Evolutionary conservation across 2,888 invertebrate species (phyloP).

Genomic region (Macrophya annulata): DNA sequence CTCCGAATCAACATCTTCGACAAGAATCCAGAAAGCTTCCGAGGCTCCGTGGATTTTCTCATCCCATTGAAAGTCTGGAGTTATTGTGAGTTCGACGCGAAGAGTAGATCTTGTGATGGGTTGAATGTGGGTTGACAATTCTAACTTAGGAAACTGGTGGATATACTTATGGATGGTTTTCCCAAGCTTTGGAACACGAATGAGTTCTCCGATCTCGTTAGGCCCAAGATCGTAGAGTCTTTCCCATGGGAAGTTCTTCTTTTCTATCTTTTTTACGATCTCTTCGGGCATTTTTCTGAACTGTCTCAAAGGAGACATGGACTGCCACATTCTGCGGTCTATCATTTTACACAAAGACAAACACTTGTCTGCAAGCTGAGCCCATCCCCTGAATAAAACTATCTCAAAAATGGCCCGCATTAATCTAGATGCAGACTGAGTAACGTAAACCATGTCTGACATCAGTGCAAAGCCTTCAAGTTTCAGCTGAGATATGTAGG

Average conservation of each 20-base stretch:
- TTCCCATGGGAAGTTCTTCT: constrained; percentile 97
- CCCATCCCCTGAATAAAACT: constrained; percentile 96
- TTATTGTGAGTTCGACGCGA: constrained; percentile 97
- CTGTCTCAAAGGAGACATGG: constrained; percentile 98
- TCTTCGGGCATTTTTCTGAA: constrained; percentile 99
- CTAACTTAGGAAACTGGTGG: constrained; percentile 98
- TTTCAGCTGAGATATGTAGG: constrained; percentile 98
- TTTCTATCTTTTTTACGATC: constrained; percentile 97
- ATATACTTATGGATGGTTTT: constrained; percentile 98
- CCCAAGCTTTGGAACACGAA: constrained; percentile 94
- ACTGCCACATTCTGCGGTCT: constrained; percentile 99
- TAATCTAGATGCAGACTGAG: constrained; percentile 97
- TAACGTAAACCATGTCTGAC: constrained; percentile 99
- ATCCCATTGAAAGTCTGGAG: constrained; percentile 99
- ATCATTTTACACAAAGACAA: constrained; percentile 99
- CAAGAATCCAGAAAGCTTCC: constrained; percentile 94
- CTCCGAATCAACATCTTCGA: constrained; percentile 94
- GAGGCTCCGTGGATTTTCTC: constrained; percentile 93
- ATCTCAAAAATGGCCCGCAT: constrained; percentile 99
- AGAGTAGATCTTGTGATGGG: constrained; percentile 97
- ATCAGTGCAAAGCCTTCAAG: constrained; percentile 99
- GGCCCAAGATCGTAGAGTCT: constrained; percentile 97
- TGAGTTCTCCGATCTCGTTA: constrained; percentile 97
- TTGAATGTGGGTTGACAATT: constrained; percentile 97
- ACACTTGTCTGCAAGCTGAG: constrained; percentile 97